phyloP scores from a whole-genome alignment of 2,113 vertebrate genomes.

The Dasyornis broadbenti region DNA sequence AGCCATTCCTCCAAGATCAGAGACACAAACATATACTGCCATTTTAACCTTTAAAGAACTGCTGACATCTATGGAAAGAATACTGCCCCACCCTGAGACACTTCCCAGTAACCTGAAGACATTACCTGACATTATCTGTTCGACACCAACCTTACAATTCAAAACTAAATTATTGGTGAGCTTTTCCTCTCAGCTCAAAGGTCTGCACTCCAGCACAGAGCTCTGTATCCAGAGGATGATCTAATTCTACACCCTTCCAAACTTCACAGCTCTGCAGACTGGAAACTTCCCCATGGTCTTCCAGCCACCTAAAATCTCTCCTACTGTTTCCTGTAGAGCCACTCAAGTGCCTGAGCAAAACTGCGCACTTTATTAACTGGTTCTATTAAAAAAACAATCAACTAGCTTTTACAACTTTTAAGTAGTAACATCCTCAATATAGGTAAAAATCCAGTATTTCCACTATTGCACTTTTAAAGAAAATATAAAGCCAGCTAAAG shows the following conservation, averaged over 20 bases:
- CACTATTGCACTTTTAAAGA: neutral
- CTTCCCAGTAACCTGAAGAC: neutral
- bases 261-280: neutral
- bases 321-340: neutral
- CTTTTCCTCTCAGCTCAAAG: neutral
- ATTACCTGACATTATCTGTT: neutral
- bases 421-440: neutral
- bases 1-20: neutral
- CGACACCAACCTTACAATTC: neutral
- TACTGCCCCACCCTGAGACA: neutral
- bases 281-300: neutral
- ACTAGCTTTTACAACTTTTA: neutral
- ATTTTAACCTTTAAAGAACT: neutral
- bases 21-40: neutral
- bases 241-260: neutral
- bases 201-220: neutral
- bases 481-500: neutral
- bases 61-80: neutral
- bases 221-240: neutral
- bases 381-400: neutral
- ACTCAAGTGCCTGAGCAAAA: neutral
- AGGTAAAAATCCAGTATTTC: neutral
- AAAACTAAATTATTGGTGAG: neutral
- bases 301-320: neutral
- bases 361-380: fast-evolving